These are phyloP conservation scores for Neolamprologus longior DNA, from an alignment of 2,113 vertebrate genomes.

Conservation along the genomic window DNA sequence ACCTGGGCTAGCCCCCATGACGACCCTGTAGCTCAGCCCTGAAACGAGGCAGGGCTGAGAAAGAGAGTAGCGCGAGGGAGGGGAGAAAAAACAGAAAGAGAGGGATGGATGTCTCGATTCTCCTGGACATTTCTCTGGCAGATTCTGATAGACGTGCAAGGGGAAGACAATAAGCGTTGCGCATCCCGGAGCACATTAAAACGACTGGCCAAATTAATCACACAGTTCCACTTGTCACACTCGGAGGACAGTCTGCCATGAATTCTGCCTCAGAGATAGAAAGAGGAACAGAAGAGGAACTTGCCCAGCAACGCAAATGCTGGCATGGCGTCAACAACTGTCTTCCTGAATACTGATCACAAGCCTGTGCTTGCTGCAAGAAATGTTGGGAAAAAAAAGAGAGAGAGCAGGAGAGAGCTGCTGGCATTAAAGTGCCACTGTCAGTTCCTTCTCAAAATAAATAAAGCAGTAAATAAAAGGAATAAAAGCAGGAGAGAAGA, in stretches of 20 bases:
- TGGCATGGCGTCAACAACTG: constrained; percentile 42
- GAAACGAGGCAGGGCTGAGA: constrained; percentile 17
- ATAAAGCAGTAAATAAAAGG: neutral
- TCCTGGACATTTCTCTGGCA: constrained; percentile 44
- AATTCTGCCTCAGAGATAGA: constrained; percentile 52
- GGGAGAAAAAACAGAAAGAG: neutral
- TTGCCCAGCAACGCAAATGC: constrained; percentile 36
- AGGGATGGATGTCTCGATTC: constrained; percentile 23
- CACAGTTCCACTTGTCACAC: constrained; percentile 69
- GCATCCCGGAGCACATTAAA: constrained; percentile 67
- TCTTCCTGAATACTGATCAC: constrained; percentile 60
- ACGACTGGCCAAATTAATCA: constrained; percentile 69
- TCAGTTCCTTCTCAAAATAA: constrained; percentile 1
- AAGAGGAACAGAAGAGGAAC: constrained; percentile 37
- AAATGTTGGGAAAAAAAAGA: neutral
- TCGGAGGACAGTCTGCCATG: constrained; percentile 53
- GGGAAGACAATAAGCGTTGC: constrained; percentile 61
- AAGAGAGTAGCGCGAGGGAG: neutral
- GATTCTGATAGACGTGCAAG: constrained; percentile 52
- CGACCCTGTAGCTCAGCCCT: constrained; percentile 49
- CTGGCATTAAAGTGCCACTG: constrained; percentile 17
- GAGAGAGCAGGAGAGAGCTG: neutral
- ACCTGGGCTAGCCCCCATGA: constrained; percentile 41
- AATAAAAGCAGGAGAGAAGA: neutral
- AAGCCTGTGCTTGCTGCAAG: constrained; percentile 16